Base-by-base conservation (phyloP, 2,797 vertebrate genomes). In the Centropyge bicolor region DNA sequence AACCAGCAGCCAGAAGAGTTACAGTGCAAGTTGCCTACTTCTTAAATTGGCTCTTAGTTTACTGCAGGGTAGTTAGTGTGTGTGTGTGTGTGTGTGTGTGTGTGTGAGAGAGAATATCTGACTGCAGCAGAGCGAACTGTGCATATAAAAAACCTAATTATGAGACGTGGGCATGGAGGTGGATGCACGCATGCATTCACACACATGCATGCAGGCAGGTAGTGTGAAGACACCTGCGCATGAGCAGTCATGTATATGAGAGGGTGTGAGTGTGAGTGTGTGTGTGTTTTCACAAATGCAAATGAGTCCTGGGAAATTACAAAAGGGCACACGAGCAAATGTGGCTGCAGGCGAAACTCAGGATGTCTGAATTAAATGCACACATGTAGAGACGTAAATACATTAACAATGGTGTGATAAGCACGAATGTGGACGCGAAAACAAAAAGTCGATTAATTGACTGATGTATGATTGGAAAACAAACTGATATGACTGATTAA, bases 31-130 rank as follows among this genome's bases (percentile, higher is more conserved):
- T 78, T 82, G 68, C 87, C 88, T 78, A 82, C 87, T 77, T 75
- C 74, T 76, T 73, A 86, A 86, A 88, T 82, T 82, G 79, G 76
- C 86, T 87, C 71, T 74, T 60, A 65, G 73, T 86, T 85, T 89
- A 85, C 82, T 82, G 81, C 78, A 86, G 79, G 59, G 83, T 62
- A 52, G 74, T 80, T 19, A 31, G 43, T 52, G 51, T 49, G 70
- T 45, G 46, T 62, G 57, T 62, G 67, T 70, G 59, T 62, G 61
- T 78, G 76, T 69, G 55, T 56, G 56, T 57, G 56, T 38, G 74
- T 46, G 56, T 49, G 70, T 16, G 69, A 40, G 43, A 48, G 66
- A 46, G 57, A 22, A 74, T 83, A 89, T 83, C 78, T 70, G 52
- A 76, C 80, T 61, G 54, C 19, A 31, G 70, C 81, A 80, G 65